Conservation (phyloP, 2,888 invertebrate genomes). For the Drosophila gaucha region DNA sequence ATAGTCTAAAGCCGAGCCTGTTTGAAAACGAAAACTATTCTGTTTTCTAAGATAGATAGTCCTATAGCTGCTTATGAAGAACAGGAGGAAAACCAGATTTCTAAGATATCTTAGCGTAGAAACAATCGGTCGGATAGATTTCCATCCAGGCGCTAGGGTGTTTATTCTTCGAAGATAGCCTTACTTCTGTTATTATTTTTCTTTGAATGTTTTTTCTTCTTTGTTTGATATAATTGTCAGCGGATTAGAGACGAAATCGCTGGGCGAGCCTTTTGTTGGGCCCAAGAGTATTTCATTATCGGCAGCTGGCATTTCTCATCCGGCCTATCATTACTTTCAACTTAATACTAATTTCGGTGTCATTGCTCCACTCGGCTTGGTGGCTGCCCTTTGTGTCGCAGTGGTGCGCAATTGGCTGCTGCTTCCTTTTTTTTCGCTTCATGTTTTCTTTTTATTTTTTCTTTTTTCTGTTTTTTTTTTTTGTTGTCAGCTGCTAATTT, state of each 20-base stretch:
- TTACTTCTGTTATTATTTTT: neutral
- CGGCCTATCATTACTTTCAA: constrained; percentile 71
- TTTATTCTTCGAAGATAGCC: neutral
- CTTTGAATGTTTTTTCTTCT: neutral
- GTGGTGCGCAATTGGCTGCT: constrained; percentile 17
- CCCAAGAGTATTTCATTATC: constrained; percentile 54
- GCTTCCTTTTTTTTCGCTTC: constrained; percentile 7
- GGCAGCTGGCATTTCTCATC: constrained; percentile 74
- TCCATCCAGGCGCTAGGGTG: no score
- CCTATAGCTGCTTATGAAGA: no score
- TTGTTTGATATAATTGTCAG: constrained; percentile 50
- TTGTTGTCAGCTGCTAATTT: constrained; percentile 59
- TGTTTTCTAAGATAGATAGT: no score
- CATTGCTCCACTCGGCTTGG: constrained; percentile 33
- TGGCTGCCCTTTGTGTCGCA: constrained; percentile 21
- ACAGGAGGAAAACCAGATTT: no score
- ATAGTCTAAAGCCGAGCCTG: no score
- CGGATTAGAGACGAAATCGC: constrained; percentile 38
- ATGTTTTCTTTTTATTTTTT: constrained; percentile 18
- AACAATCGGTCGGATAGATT: no score
- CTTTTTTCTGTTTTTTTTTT: neutral
- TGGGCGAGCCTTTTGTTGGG: constrained; percentile 24
- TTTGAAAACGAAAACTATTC: no score
- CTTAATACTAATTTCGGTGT: constrained; percentile 70
- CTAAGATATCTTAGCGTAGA: no score